Conservation (phyloP, 2,113 vertebrate species). For the Fregetta grallaria region DNA sequence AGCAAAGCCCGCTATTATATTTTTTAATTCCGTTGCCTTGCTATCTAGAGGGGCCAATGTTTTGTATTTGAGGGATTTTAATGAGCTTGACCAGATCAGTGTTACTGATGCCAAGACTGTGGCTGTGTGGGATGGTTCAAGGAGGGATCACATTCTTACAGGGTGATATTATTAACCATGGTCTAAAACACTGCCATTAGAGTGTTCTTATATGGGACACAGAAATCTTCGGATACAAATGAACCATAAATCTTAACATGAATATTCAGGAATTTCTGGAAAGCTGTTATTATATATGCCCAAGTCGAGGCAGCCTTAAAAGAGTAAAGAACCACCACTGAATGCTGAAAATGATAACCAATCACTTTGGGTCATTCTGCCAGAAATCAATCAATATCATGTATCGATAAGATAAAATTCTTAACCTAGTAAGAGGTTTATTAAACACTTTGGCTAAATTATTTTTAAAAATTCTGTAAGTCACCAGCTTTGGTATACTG, state of each 20-base stretch:
- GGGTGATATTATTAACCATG: conserved; percentile 15
- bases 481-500: neutral
- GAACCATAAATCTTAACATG: neutral
- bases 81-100: conserved; percentile 46
- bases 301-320: neutral
- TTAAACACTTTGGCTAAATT: neutral
- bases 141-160: conserved; percentile 48
- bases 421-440: neutral
- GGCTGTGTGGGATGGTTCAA: conserved; percentile 8
- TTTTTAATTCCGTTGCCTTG: conserved; percentile 5
- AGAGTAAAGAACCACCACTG: neutral
- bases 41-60: neutral
- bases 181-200: conserved; percentile 13
- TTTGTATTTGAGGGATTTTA: conserved; percentile 9
- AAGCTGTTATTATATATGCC: neutral
- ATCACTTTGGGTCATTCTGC: neutral
- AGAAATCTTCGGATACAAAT: conserved; percentile 20
- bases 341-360: neutral
- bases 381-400: neutral
- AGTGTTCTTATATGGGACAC: neutral
- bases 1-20: conserved; percentile 32
- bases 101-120: neutral
- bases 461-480: neutral
- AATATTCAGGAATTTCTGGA: conserved; percentile 56
- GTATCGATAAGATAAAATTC: neutral